Evolutionary conservation across 2,888 invertebrate species (phyloP).

Genomic region (Gymnocheta viridis): DNA sequence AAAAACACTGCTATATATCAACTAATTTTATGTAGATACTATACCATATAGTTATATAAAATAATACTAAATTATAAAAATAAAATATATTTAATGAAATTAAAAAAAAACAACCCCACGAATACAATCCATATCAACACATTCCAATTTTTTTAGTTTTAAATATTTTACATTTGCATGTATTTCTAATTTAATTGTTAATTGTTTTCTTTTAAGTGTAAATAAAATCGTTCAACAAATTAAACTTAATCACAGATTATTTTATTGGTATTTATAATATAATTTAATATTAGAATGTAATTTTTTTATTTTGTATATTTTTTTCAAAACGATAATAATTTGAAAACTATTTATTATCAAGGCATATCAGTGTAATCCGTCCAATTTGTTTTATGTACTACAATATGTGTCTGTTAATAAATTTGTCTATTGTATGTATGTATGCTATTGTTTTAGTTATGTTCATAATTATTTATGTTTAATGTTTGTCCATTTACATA

Average conservation of each 20-base stretch:
- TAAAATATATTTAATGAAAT: slow-evolving; percentile 10
- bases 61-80: neutral
- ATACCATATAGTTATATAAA: slow-evolving; percentile 8
- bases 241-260: neutral
- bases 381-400: slow-evolving; percentile 74
- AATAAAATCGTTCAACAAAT: slow-evolving; percentile 28
- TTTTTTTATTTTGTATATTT: slow-evolving; percentile 48
- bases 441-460: slow-evolving; percentile 28
- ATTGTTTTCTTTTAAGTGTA: slow-evolving; percentile 24
- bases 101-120: slow-evolving; percentile 74
- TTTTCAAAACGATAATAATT: slow-evolving; percentile 44
- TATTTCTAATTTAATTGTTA: neutral
- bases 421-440: slow-evolving; percentile 39
- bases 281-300: slow-evolving; percentile 3
- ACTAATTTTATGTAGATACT: neutral
- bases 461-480: slow-evolving; percentile 40
- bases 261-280: slow-evolving; percentile 6
- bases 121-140: slow-evolving; percentile 80
- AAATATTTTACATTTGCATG: slow-evolving; percentile 14
- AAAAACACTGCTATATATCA: no score
- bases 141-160: slow-evolving; percentile 73
- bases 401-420: slow-evolving; percentile 73
- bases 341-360: no score
- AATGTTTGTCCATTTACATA: slow-evolving; percentile 34
- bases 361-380: slow-evolving; percentile 79